Percentiles rank a stretch among this genome's conserved stretches.
Evolutionary conservation across 1,140 invertebrate genomes (phyloP).

Genomic region (Trypoxylus dichotomus): DNA sequence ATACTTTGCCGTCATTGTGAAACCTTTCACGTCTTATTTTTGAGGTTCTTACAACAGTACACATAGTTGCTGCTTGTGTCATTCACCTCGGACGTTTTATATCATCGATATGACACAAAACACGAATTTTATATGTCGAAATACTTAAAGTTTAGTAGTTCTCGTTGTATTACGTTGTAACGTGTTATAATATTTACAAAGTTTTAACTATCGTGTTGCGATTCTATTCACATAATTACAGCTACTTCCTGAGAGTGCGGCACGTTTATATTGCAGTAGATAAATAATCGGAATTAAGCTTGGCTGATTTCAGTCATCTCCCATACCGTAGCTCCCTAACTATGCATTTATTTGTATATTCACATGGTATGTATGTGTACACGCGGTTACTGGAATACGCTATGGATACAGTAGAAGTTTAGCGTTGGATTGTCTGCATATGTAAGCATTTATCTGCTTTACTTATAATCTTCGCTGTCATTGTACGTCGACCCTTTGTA

Average conservation of each 20-base stretch:
- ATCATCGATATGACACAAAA: not conserved
- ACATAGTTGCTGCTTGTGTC: not conserved
- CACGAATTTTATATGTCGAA: not conserved
- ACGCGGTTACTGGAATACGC: too few relatives aligned
- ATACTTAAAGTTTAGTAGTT: not conserved
- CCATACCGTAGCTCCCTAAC: not conserved
- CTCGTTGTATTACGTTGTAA: not conserved
- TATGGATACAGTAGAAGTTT: too few relatives aligned
- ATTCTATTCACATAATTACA: conserved; percentile 15
- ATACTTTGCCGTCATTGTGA: not conserved
- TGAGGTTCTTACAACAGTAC: not conserved
- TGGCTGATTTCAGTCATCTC: conserved; percentile 23
- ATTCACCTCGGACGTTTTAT: not conserved
- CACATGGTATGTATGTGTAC: not conserved
- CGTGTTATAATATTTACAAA: not conserved
- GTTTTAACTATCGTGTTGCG: not conserved
- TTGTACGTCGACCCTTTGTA: too few relatives aligned
- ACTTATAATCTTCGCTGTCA: too few relatives aligned
- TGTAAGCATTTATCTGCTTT: too few relatives aligned
- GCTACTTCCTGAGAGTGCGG: not conserved
- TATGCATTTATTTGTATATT: not conserved
- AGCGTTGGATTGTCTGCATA: too few relatives aligned
- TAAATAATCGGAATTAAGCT: conserved; percentile 4
- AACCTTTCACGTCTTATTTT: not conserved
- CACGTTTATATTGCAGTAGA: not conserved